Percentiles rank a stretch among this genome's conserved stretches.
These are phyloP conservation scores for Muschampia plurimacula DNA, from an alignment of 2,888 invertebrate species.

Conservation along the genomic window DNA sequence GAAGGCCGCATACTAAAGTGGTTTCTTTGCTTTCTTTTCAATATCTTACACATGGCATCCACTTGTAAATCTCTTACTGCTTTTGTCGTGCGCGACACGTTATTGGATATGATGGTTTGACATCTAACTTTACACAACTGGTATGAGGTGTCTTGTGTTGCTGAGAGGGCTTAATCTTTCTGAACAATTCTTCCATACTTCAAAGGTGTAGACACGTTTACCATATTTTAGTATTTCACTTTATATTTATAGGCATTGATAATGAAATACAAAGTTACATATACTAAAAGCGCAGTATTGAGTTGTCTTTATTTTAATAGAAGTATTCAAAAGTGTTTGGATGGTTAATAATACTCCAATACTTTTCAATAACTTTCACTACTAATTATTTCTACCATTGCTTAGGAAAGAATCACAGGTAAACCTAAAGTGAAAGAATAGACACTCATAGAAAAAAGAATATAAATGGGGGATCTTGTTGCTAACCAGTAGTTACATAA, in stretches of 20 bases:
- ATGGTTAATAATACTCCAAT: too few species aligned
- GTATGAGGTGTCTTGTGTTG: background rate
- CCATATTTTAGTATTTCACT: background rate
- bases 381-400: too few species aligned
- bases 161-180: background rate
- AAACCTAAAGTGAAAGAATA: too few species aligned
- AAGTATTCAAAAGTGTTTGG: too few species aligned
- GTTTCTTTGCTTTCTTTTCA: background rate
- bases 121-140: slow-evolving; percentile 4
- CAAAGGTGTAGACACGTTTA: background rate
- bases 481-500: too few species aligned
- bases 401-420: too few species aligned
- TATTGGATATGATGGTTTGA: slow-evolving; percentile 1
- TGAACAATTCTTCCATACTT: background rate
- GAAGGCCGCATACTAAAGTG: background rate
- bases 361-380: too few species aligned
- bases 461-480: too few species aligned
- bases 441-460: too few species aligned
- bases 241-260: background rate
- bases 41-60: background rate
- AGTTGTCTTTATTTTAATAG: too few species aligned
- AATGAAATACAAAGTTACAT: too few species aligned
- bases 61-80: slow-evolving; percentile 1
- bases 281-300: too few species aligned
- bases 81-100: background rate